These are phyloP conservation scores for Eupelmus urozonus DNA, from an alignment of 2,888 invertebrate genomes.

Conservation along the genomic window DNA sequence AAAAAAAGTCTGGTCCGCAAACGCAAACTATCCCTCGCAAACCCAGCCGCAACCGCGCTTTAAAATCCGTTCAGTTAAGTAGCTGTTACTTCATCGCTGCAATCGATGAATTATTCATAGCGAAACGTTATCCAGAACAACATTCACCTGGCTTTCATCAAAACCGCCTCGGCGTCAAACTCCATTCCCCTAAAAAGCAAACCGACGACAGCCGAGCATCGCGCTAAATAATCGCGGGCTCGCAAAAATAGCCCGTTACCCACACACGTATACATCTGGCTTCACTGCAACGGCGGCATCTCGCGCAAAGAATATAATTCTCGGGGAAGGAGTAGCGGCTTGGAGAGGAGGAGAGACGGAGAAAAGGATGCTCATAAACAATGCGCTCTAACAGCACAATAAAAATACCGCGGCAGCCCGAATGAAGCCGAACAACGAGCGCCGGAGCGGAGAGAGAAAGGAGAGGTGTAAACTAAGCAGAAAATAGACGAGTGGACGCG, in stretches of 20 bases:
- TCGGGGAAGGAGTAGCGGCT: not conserved
- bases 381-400: constrained; percentile 39
- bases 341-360: constrained; percentile 31
- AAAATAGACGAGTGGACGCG: constrained; percentile 6
- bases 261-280: constrained; percentile 44
- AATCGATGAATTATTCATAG: not conserved
- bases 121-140: not conserved
- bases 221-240: not conserved
- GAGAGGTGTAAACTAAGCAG: constrained; percentile 16
- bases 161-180: too few relatives aligned
- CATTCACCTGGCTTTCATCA: too few relatives aligned
- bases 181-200: not conserved
- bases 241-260: constrained; percentile 32
- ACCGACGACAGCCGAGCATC: not conserved
- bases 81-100: not conserved
- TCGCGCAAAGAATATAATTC: constrained; percentile 33
- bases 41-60: too few relatives aligned
- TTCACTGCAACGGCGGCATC: not conserved
- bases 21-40: too few relatives aligned
- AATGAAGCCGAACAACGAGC: not conserved
- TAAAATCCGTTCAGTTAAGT: not conserved
- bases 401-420: constrained; percentile 54
- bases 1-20: too few relatives aligned
- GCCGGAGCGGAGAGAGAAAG: not conserved
- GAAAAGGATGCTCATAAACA: constrained; percentile 46